Base-by-base conservation (phyloP, 2,113 vertebrate genomes). In the Oncorhynchus masou region DNA sequence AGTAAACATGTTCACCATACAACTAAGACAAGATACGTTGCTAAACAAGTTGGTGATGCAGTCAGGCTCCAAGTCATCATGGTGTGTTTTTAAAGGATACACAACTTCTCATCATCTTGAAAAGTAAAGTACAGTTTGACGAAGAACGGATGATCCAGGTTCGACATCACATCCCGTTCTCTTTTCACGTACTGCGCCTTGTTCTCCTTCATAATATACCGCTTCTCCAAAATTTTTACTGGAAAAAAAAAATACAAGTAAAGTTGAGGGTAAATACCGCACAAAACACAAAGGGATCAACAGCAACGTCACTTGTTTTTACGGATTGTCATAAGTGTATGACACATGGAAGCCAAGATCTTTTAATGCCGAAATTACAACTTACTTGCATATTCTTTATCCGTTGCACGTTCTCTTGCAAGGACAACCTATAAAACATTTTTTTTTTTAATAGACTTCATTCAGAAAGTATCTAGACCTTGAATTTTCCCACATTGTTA, bases 201-300 rank as follows among this genome's bases (percentile, higher is more conserved):
- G 88, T 99, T 98, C 92, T 99, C 96, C 93, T 98, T 99, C 90
- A 99, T 97, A 91, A 99, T 99, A 90, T 99, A 97, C 79, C 96
- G 96, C 69, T 99, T 99, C 89, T 99, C 97, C 91, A 99, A 94
- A 89, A 99, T 99, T 93, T 99, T 99, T 94, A 99, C 98, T 99
- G 90, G 20, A 88, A 45, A 81, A 82, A 78, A 85, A 83, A 45
- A 45, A 12, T 3, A 45, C 9, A 79, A 45, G 51, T 54, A 54
- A 1, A 45, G 9, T 45, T 45, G 2, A 54, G 51, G 15, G 67
- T 68, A 31, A 68, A 68, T 16, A 68, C 25, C 1, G 8, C 24
- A 70, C 16, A 59, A 60, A 45, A 45, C 29, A 62, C 19, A 75
- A 45, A 45, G 5, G 9, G 39, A 45, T 45, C 66, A 70, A 49